Conservation (phyloP, 2,113 vertebrate species). For the Pygoscelis adeliae region DNA sequence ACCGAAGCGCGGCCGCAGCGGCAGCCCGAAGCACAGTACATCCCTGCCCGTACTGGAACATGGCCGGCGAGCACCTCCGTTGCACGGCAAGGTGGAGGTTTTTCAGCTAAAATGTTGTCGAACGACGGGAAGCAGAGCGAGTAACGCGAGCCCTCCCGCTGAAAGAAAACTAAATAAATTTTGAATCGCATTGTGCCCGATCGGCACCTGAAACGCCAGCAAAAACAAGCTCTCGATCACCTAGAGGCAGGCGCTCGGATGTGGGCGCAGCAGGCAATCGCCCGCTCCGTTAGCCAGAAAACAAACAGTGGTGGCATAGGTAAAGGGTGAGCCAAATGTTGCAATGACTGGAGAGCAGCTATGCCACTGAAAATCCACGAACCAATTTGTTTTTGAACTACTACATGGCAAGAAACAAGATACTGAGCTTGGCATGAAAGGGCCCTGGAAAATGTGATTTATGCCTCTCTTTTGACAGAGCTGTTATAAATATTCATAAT, state of each 20-base stretch:
- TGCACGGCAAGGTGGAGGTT: neutral
- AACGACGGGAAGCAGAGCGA: neutral
- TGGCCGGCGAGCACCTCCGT: neutral
- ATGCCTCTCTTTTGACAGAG: neutral
- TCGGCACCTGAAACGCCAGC: neutral
- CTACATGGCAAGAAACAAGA: neutral
- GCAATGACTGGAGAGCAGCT: neutral
- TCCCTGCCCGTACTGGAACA: neutral
- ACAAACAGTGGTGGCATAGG: neutral
- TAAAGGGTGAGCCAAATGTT: neutral
- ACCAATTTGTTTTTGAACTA: neutral
- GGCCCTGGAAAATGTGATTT: neutral
- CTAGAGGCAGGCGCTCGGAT: neutral
- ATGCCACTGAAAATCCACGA: neutral
- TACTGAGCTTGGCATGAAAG: neutral
- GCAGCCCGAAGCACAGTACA: neutral
- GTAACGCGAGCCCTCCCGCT: neutral
- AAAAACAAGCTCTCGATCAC: neutral
- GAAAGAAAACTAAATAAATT: neutral
- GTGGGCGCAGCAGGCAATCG: neutral
- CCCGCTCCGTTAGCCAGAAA: neutral
- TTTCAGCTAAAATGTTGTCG: neutral
- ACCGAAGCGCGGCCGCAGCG: neutral
- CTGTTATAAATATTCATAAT: conserved; percentile 5
- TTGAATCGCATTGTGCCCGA: neutral